A percentile compares a stretch with the other conserved stretches of the same genome.
These are phyloP conservation scores for Chaunax sp. DNA, from an alignment of 2,797 vertebrate genomes.

Conservation along the genomic window DNA sequence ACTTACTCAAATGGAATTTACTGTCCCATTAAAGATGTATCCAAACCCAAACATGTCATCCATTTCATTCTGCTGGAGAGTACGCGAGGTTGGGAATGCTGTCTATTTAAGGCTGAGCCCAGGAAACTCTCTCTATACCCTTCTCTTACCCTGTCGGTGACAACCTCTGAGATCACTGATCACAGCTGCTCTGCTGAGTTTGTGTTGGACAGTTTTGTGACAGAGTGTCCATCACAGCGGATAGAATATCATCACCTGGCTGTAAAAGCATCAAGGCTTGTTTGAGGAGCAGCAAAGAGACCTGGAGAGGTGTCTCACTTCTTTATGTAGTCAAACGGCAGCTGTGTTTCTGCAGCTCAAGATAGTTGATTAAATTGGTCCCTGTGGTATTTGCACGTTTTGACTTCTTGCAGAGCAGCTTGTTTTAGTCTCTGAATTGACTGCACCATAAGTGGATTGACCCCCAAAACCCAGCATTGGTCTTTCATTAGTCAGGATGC, in stretches of 20 bases:
- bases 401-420: slow-evolving; percentile 59
- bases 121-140: slow-evolving; percentile 37
- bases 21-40: slow-evolving; percentile 77
- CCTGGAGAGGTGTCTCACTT: slow-evolving; percentile 20
- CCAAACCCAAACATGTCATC: slow-evolving; percentile 77
- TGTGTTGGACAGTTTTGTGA: slow-evolving; percentile 64
- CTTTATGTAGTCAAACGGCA: slow-evolving; percentile 56
- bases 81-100: slow-evolving; percentile 41
- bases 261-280: slow-evolving; percentile 58
- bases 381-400: slow-evolving; percentile 72
- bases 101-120: slow-evolving; percentile 41
- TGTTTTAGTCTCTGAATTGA: slow-evolving; percentile 70
- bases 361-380: slow-evolving; percentile 69
- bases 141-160: slow-evolving; percentile 39
- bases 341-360: slow-evolving; percentile 55
- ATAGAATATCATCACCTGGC: slow-evolving; percentile 73
- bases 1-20: slow-evolving; percentile 71
- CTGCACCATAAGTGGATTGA: slow-evolving; percentile 75
- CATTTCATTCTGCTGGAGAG: slow-evolving; percentile 61
- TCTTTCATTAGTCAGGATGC: slow-evolving; percentile 75
- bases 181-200: slow-evolving; percentile 74
- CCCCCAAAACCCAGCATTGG: slow-evolving; percentile 70
- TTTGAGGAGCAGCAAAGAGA: slow-evolving; percentile 38
- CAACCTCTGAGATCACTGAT: slow-evolving; percentile 71
- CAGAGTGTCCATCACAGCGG: slow-evolving; percentile 68